Evolutionary conservation across 2,888 invertebrate genomes (phyloP), one percentile per base, ranked within the genome.

Genomic region (Drosophila algonquin): DNA sequence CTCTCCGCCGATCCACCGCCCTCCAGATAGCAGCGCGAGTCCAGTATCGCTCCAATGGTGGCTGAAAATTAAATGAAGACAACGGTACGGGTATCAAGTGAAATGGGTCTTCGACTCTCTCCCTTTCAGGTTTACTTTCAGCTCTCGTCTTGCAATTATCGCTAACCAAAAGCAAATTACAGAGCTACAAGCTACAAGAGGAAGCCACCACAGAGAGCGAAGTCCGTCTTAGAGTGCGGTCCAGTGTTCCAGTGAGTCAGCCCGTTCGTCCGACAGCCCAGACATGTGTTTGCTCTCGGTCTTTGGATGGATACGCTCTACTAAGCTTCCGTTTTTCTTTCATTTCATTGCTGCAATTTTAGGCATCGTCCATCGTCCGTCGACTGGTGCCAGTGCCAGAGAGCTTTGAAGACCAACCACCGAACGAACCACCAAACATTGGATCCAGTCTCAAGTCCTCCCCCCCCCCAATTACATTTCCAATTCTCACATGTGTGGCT

Each of bases 1-100:
- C 96, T 97, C 91, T 97, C 97, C 56, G 97, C 97, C 1, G 98
- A 97, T 52, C 97, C 97, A 45, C 98, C 98, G 89, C 96, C 97
- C 93, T 97, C 96, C 90, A 98, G 93, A 92, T 96, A 98, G 91
- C 98, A 98, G 89, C 97, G 94, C 89, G 96, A 96, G 93, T 98
- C 97, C 85, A 95, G 94, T 90, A 95, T 94, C 59, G 87, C 92
- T 76, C 91, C 90, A 78, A 88, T 81, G 40, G 87, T 83, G 77
- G 94, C 96, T 96, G 92, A 12, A 48, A 90, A 90, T 12, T 54
- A 69, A 64, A 71, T 51, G n/a, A 60, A 59, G 55, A 30, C 30
- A 30, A 30, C 30, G 30, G 30, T 30, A 30, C 30, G 8, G 30
- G 8, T 30, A 30, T 30, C 1, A 73, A 67, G 51, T 55, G 55